Evolutionary conservation across 2,888 invertebrate genomes (phyloP).

Genomic region (Nymphalis polychloros): DNA sequence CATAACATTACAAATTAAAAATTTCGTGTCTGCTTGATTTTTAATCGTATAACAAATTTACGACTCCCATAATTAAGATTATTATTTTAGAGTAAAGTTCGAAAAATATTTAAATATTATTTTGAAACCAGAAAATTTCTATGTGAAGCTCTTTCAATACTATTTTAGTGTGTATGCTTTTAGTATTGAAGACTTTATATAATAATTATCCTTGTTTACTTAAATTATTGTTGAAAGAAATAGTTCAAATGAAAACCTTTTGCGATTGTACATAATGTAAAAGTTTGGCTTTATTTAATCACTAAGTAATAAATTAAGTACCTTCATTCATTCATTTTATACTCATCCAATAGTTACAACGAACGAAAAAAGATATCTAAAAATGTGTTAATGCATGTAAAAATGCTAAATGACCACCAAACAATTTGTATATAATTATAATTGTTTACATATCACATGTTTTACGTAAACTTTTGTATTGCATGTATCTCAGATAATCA

Average conservation of each 20-base stretch:
- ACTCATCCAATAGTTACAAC: background rate
- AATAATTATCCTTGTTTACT: too few relatives aligned
- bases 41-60: too few relatives aligned
- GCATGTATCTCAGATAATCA: constrained; percentile 5
- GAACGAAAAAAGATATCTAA: constrained; percentile 7
- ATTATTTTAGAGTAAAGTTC: too few relatives aligned
- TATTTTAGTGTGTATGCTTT: background rate
- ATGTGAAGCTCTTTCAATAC: too few relatives aligned
- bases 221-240: background rate
- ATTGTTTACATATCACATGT: constrained; percentile 30
- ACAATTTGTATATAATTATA: constrained; percentile 13
- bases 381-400: constrained; percentile 5
- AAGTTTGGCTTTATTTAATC: constrained; percentile 1
- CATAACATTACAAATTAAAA: too few relatives aligned
- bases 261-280: background rate
- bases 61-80: too few relatives aligned
- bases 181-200: background rate
- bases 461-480: constrained; percentile 25
- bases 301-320: constrained; percentile 1
- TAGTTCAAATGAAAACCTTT: background rate
- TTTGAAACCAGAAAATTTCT: too few relatives aligned
- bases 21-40: too few relatives aligned
- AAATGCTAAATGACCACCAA: constrained; percentile 11
- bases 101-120: too few relatives aligned
- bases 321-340: constrained; percentile 8